These are phyloP conservation scores for Eolophus roseicapilla DNA, from an alignment of 2,113 vertebrate genomes.

Conservation along the genomic window DNA sequence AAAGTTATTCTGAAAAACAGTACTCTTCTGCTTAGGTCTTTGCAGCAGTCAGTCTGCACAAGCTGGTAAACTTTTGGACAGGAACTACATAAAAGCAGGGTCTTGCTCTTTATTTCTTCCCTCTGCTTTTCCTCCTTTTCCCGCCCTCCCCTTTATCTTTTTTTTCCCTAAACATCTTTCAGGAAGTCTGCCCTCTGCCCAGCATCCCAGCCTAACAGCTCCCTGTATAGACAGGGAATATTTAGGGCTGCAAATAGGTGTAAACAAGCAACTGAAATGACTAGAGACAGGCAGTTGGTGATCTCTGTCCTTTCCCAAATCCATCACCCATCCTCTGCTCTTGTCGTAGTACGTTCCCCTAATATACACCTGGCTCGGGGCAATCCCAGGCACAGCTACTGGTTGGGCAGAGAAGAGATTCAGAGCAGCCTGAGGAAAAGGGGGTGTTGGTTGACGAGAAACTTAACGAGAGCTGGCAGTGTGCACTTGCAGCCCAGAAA, in stretches of 20 bases:
- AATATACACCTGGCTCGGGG: no score
- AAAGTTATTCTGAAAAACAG: neutral
- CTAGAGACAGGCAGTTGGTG: neutral
- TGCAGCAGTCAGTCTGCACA: neutral
- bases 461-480: no score
- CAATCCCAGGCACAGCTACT: no score
- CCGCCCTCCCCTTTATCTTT: neutral
- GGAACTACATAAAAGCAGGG: neutral
- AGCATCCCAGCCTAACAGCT: neutral
- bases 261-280: neutral
- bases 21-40: neutral
- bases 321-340: neutral
- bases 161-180: neutral
- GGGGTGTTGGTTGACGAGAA: no score
- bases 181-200: neutral
- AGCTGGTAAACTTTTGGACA: neutral
- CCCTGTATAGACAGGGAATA: neutral
- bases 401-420: no score
- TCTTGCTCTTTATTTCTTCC: neutral
- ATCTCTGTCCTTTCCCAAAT: neutral
- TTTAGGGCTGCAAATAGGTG: neutral
- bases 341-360: no score
- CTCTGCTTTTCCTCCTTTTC: neutral
- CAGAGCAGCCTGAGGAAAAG: no score
- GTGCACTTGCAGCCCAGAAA: no score